Evolutionary conservation across 2,888 invertebrate species (phyloP), one percentile per base, ranked within the genome.

Genomic region (Griposia aprilina): DNA sequence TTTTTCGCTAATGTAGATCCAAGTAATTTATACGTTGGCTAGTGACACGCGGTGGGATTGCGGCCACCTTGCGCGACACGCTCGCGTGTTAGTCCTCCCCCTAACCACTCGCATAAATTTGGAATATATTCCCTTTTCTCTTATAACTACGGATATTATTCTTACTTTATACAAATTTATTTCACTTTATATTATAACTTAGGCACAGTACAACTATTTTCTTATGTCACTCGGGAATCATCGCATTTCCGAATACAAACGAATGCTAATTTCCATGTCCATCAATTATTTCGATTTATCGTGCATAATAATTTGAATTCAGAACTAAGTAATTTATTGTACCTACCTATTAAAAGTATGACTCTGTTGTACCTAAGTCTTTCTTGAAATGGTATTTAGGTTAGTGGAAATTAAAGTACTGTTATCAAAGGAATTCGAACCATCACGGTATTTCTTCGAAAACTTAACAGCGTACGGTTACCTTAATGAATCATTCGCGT

Each of bases 1-100:
- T 15, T 59, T 23, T 59, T 23, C 48, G 68, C 71, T 62, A 26
- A 62, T 63, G 45, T 83, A 78, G 73, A 83, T 83, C 80, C 62
- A 59, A 23, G 74, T 86, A 79, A 81, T 65, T 70, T 76, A 72
- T 74, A 70, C 65, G 45, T 68, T 45, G 55, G 71, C 67, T 65
- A 62, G 66, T 74, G 81, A 75, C 74, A 86, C 75, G 76, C n/a
- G 50, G 52, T 62, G 57, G 84, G 69, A 87, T 70, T 83, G 72
- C 41, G 76, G 48, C 66, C 87, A 57, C 75, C 75, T 87, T 50
- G 81, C 87, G 84, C 80, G 87, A 59, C 87, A 68, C 48, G 50
- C 52, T 84, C 63, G 84, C 84, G 63, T 87, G 84, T 73, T 55
- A 26, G 48, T 36, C 30, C 72, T 48, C 72, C 59, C 48, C 62